These are phyloP conservation scores for Blastobasis lacticolella DNA, from an alignment of 2,888 invertebrate species.

Conservation along the genomic window DNA sequence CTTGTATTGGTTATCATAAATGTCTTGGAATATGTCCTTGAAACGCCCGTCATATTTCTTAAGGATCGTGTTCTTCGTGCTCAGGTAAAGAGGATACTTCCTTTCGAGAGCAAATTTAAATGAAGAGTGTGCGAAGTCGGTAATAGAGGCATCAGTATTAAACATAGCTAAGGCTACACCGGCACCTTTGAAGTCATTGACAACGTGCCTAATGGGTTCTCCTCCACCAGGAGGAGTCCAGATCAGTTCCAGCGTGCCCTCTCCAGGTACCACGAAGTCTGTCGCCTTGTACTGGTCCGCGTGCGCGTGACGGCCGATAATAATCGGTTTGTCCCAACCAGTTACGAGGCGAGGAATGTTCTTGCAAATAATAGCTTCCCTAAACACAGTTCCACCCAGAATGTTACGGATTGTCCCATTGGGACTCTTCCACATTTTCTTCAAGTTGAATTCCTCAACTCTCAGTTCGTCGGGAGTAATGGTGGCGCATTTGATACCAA, in stretches of 20 bases:
- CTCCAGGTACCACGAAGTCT: slow-evolving; percentile 94
- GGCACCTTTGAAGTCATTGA: slow-evolving; percentile 89
- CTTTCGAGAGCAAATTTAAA: slow-evolving; percentile 91
- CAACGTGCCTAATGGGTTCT: slow-evolving; percentile 79
- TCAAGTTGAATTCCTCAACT: slow-evolving; percentile 91
- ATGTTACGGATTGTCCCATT: slow-evolving; percentile 93
- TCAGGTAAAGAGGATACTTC: slow-evolving; percentile 91
- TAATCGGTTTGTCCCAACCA: slow-evolving; percentile 96
- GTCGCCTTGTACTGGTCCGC: slow-evolving; percentile 98
- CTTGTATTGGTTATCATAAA: slow-evolving; percentile 93
- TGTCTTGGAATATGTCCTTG: slow-evolving; percentile 97
- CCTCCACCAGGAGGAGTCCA: slow-evolving; percentile 83
- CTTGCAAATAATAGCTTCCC: slow-evolving; percentile 91
- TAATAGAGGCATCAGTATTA: slow-evolving; percentile 96
- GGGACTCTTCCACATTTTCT: slow-evolving; percentile 94
- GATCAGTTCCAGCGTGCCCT: slow-evolving; percentile 89
- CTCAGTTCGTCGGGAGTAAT: slow-evolving; percentile 98
- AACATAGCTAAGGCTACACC: slow-evolving; percentile 97
- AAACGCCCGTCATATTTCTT: slow-evolving; percentile 97
- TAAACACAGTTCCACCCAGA: slow-evolving; percentile 87
- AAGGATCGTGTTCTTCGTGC: slow-evolving; percentile 97
- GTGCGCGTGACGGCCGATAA: slow-evolving; percentile 98
- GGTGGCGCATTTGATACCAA: slow-evolving; percentile 98
- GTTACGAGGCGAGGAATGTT: slow-evolving; percentile 96
- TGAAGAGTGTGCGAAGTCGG: slow-evolving; percentile 95